A percentile compares a stretch with the other conserved stretches of the same genome.
Conservation (phyloP, 1,140 invertebrate species). For the Dendroctonus ponderosae region DNA sequence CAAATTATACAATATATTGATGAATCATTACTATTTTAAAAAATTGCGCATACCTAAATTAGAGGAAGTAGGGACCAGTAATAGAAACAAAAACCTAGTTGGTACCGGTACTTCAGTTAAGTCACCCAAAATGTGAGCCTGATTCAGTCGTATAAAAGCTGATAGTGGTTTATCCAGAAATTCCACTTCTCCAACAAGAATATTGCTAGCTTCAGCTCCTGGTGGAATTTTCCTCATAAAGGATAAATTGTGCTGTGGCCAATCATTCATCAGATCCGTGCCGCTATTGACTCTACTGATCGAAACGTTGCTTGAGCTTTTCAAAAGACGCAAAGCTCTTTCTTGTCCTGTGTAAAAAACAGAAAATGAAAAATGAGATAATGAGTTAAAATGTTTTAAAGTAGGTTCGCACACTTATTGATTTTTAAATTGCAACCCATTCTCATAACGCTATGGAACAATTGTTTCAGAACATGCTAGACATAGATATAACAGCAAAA, state of each 20-base stretch:
- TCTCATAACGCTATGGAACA: too few relatives aligned
- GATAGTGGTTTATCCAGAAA: conserved; percentile 89
- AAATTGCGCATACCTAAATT: conserved; percentile 24
- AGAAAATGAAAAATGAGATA: not conserved
- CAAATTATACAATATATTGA: not conserved
- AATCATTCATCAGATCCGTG: conserved; percentile 61
- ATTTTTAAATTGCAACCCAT: too few relatives aligned
- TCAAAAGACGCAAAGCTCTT: conserved; percentile 59
- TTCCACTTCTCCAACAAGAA: conserved; percentile 96
- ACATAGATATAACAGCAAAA: too few relatives aligned
- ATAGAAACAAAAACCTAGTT: conserved; percentile 89
- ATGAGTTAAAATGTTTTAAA: not conserved
- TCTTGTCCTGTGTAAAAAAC: conserved; percentile 25
- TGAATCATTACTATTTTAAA: not conserved
- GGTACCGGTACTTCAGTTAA: conserved; percentile 97
- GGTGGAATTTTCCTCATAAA: conserved; percentile 98
- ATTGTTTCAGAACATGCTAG: too few relatives aligned
- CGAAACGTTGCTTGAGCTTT: conserved; percentile 75
- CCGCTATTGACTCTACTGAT: conserved; percentile 77
- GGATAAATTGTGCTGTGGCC: conserved; percentile 80
- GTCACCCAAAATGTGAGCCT: conserved; percentile 88
- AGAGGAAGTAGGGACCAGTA: conserved; percentile 82
- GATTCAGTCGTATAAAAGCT: conserved; percentile 88
- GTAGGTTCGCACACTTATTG: too few relatives aligned
- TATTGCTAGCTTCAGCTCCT: conserved; percentile 95